Conservation (phyloP, 53 echinoderm and acorn worm species). For the Mesocentrotus franciscanus region DNA sequence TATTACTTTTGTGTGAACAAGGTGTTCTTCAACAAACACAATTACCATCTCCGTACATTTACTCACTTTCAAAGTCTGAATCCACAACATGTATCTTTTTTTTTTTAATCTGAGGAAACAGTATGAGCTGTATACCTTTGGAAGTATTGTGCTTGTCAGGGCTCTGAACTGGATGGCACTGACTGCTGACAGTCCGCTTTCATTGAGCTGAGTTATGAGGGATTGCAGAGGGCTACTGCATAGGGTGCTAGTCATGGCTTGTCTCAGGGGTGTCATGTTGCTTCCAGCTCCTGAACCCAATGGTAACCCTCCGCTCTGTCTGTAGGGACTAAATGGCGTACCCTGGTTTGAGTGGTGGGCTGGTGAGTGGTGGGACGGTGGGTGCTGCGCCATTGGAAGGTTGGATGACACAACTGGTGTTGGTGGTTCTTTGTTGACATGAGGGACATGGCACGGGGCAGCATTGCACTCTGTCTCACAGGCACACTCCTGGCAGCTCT, state of each 20-base stretch:
- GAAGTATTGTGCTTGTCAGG: constrained; percentile 68
- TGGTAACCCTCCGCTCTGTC: background rate
- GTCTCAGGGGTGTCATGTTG: constrained; percentile 59
- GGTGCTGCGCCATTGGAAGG: background rate
- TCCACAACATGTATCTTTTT: too few relatives aligned
- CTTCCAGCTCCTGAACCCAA: background rate
- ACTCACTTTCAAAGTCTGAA: too few relatives aligned
- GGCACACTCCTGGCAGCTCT: constrained; percentile 42
- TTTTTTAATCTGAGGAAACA: background rate
- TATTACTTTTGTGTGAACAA: background rate
- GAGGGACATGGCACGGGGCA: background rate
- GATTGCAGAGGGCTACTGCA: constrained; percentile 69
- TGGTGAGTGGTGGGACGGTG: background rate
- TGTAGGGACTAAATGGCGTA: background rate
- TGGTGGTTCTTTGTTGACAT: background rate
- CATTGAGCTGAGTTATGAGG: constrained; percentile 67
- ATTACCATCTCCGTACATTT: background rate
- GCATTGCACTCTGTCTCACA: constrained; percentile 29
- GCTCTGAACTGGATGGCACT: constrained; percentile 75
- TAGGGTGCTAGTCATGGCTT: constrained; percentile 53
- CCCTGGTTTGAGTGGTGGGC: background rate
- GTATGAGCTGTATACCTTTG: constrained; percentile 48
- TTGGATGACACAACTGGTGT: background rate
- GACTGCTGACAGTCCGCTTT: constrained; percentile 68
- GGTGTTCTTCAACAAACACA: background rate